A percentile compares a stretch with the other conserved stretches of the same genome.
Evolutionary conservation across 2,113 vertebrate genomes (phyloP).

Genomic region (Nesogale talazaci): DNA sequence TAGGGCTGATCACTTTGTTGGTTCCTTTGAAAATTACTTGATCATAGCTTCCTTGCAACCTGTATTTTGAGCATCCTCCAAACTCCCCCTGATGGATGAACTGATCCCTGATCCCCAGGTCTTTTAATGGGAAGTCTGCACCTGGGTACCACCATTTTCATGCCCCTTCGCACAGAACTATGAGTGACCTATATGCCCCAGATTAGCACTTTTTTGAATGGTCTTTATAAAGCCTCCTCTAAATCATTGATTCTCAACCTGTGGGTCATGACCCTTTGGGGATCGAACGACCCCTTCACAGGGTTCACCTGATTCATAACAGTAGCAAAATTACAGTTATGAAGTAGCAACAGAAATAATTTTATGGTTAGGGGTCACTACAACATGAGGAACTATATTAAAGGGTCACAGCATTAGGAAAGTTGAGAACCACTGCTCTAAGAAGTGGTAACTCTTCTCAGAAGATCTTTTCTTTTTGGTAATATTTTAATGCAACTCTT

Average conservation of each 20-base stretch:
- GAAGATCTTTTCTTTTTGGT: background rate
- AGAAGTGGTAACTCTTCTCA: background rate
- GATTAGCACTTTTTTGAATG: background rate
- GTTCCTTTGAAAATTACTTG: background rate
- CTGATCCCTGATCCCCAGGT: no score
- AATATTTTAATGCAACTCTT: background rate
- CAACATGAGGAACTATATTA: no score
- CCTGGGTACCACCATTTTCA: background rate
- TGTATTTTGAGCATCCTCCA: background rate
- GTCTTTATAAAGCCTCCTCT: background rate
- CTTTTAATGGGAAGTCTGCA: background rate
- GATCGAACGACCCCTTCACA: no score
- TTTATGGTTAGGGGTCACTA: no score
- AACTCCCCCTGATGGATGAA: background rate
- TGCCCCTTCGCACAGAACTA: background rate
- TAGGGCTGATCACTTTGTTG: background rate
- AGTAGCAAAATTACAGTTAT: no score
- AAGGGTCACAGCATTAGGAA: no score
- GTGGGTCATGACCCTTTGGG: no score
- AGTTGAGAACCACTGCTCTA: background rate
- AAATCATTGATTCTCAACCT: no score
- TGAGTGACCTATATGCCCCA: background rate
- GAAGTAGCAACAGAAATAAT: no score
- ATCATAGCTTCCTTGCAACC: background rate
- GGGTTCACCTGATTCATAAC: no score